phyloP scores from a whole-genome alignment of 2,888 invertebrate genomes.

The Ophioninae sp. region DNA sequence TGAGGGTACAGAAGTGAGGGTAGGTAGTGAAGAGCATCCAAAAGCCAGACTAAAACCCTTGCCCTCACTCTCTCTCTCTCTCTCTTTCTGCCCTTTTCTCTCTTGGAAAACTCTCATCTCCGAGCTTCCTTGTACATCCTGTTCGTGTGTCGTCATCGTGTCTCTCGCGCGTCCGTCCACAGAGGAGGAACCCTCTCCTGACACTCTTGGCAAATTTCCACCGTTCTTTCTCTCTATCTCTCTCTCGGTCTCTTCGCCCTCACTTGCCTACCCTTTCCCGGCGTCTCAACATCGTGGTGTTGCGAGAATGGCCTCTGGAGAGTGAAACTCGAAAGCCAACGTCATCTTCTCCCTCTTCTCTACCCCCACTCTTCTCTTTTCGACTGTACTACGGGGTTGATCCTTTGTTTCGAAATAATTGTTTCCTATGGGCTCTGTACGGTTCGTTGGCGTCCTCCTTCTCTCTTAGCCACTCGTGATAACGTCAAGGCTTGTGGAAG shows the following conservation, averaged over 20 bases:
- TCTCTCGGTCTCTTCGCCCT: constrained; percentile 10
- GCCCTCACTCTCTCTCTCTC: constrained; percentile 41
- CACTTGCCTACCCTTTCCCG: constrained; percentile 1
- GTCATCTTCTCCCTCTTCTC: constrained; percentile 43
- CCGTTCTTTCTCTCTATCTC: constrained; percentile 41
- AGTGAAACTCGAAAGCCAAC: constrained; percentile 55
- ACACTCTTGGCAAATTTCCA: constrained; percentile 77
- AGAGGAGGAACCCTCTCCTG: constrained; percentile 53
- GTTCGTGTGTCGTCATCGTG: constrained; percentile 54
- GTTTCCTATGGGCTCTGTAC: constrained; percentile 69
- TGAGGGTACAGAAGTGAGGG: constrained; percentile 17
- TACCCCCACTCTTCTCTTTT: constrained; percentile 26
- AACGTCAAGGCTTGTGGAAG: constrained; percentile 16
- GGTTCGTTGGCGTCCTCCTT: constrained; percentile 25
- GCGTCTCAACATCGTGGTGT: constrained; percentile 26
- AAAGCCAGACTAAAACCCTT: constrained; percentile 33
- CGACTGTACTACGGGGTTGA: constrained; percentile 62
- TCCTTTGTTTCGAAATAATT: constrained; percentile 76
- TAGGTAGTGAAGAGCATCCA: constrained; percentile 27
- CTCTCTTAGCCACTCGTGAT: constrained; percentile 13
- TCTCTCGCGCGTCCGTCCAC: constrained; percentile 58
- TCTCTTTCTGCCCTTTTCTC: constrained; percentile 52
- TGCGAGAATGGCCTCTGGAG: constrained; percentile 45
- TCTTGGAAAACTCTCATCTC: constrained; percentile 58
- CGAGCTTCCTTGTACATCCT: constrained; percentile 54